A percentile compares a stretch with the other conserved stretches of the same genome.
These are phyloP conservation scores for Lucilia cuprina DNA, from an alignment of 1,140 invertebrate species.

Conservation along the genomic window DNA sequence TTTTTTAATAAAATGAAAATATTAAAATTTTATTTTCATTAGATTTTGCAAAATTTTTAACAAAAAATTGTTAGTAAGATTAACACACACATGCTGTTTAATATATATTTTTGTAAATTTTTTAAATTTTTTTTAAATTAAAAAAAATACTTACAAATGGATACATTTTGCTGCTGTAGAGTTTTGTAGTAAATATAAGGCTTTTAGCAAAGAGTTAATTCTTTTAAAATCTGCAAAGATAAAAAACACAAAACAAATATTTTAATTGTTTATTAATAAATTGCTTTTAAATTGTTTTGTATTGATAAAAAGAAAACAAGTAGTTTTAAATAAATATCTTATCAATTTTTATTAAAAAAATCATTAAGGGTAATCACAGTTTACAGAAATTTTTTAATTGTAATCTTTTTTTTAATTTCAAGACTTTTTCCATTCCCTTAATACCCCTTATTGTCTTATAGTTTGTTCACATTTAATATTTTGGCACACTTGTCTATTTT, in stretches of 20 bases:
- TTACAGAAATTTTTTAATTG: too few species aligned
- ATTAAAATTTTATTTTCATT: too few species aligned
- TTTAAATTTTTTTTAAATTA: too few species aligned
- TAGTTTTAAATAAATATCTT: too few species aligned
- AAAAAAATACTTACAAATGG: constrained; percentile 40
- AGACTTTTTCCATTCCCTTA: not conserved
- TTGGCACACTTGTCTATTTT: not conserved
- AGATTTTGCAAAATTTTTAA: not conserved
- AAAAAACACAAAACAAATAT: not conserved
- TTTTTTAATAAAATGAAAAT: too few species aligned
- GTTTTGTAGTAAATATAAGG: not conserved
- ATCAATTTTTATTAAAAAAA: too few species aligned
- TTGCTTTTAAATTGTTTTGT: not conserved
- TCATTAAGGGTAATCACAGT: too few species aligned
- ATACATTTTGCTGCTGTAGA: constrained; percentile 37
- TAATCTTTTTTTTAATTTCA: not conserved
- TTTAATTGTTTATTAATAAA: not conserved
- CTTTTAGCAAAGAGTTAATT: not conserved
- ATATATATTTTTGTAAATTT: too few species aligned
- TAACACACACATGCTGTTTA: not conserved
- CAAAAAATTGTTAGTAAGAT: not conserved
- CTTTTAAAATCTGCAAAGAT: constrained; percentile 21
- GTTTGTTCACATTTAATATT: not conserved
- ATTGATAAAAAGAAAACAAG: not conserved
- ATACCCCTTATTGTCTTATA: not conserved